These are phyloP conservation scores for Andinoacara biseriatus DNA, from an alignment of 2,113 vertebrate genomes.

Conservation along the genomic window DNA sequence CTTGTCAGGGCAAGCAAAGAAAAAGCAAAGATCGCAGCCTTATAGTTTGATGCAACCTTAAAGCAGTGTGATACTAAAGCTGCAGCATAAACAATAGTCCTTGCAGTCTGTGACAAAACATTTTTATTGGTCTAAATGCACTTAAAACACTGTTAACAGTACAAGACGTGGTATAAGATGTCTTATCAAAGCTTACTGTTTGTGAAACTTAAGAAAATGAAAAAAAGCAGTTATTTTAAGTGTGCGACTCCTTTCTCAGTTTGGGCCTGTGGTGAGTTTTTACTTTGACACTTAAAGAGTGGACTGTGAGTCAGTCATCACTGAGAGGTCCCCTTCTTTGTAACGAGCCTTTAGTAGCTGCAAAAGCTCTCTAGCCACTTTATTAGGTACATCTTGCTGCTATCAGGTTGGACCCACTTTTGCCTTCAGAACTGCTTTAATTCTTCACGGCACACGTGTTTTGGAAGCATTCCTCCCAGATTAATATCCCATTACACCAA, in stretches of 20 bases:
- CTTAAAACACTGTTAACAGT: background rate
- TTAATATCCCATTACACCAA: too few species aligned
- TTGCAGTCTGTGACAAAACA: background rate
- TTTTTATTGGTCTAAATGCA: background rate
- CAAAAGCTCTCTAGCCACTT: too few species aligned
- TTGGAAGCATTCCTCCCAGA: too few species aligned
- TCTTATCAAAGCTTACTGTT: background rate
- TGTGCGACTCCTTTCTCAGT: fast-evolving
- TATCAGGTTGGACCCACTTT: too few species aligned
- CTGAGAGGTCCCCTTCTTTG: background rate
- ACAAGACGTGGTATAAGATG: background rate
- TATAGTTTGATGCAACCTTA: background rate
- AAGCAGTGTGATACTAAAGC: background rate
- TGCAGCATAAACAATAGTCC: background rate
- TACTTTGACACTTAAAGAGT: background rate
- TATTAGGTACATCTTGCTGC: too few species aligned
- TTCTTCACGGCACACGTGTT: too few species aligned
- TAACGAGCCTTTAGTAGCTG: too few species aligned
- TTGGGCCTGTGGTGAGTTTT: background rate
- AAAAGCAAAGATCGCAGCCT: background rate
- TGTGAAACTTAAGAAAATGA: background rate
- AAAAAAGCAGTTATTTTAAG: background rate
- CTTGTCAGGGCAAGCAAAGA: background rate
- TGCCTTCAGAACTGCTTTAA: too few species aligned
- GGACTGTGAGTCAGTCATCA: background rate